These are phyloP conservation scores for Takifugu flavidus DNA, from an alignment of 2,113 vertebrate genomes.

Conservation along the genomic window DNA sequence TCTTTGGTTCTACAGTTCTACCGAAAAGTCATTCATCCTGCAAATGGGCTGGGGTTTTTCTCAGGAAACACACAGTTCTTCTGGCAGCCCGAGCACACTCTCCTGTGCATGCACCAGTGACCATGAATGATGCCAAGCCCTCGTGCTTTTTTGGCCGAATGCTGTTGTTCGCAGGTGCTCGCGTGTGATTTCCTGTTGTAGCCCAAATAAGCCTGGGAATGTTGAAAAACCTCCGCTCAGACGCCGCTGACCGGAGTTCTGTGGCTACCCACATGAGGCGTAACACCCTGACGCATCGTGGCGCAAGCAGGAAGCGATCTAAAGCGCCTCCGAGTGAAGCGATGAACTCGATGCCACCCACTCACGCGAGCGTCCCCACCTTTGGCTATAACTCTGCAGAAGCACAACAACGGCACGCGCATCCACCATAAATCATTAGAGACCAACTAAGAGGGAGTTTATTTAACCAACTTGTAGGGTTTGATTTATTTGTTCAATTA, in stretches of 20 bases:
- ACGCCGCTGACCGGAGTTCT: background rate
- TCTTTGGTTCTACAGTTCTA: no score
- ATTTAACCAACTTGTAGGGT: constrained; percentile 42
- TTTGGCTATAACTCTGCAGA: constrained; percentile 33
- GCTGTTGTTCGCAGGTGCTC: constrained; percentile 38
- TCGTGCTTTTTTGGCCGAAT: constrained; percentile 27
- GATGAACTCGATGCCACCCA: constrained; percentile 17
- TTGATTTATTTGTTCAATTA: constrained; percentile 64
- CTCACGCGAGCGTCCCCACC: constrained; percentile 1
- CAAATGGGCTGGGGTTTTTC: constrained; percentile 31
- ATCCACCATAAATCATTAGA: constrained; percentile 47
- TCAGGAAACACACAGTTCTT: constrained; percentile 14
- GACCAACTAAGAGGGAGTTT: constrained; percentile 36
- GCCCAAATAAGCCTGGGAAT: constrained; percentile 6
- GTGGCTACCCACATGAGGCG: constrained; percentile 1
- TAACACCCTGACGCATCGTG: background rate
- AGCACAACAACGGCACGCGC: constrained; percentile 32
- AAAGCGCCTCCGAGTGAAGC: constrained; percentile 2
- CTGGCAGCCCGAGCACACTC: constrained; percentile 32
- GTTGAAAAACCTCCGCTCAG: constrained; percentile 3
- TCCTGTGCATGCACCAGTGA: constrained; percentile 25
- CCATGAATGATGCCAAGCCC: constrained; percentile 21
- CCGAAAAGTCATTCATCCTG: constrained; percentile 8
- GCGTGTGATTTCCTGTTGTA: constrained; percentile 27
- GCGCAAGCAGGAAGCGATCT: constrained; percentile 8